These are phyloP conservation scores for Pharmacophagus antenor DNA, from an alignment of 2,888 invertebrate species.

Conservation along the genomic window DNA sequence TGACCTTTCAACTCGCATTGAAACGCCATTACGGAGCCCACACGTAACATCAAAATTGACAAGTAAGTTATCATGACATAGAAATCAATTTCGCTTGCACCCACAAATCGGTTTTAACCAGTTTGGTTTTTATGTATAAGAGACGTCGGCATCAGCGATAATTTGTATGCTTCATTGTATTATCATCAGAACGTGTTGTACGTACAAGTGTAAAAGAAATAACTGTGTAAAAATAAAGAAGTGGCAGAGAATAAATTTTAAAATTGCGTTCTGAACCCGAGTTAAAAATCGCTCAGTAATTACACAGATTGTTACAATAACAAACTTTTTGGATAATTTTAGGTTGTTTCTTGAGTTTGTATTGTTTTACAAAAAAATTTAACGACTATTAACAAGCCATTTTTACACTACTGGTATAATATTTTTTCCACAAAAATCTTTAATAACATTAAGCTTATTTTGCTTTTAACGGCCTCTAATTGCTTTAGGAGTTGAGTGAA, in stretches of 20 bases:
- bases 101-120: conserved; percentile 42
- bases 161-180: conserved; percentile 79
- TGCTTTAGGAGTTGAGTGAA: no score
- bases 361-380: conserved; percentile 11
- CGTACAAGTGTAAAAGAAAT: conserved; percentile 66
- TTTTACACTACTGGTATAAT: neutral
- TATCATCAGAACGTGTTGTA: conserved; percentile 76
- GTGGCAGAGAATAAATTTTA: conserved; percentile 64
- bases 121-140: conserved; percentile 53
- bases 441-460: no score
- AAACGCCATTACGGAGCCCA: conserved; percentile 46
- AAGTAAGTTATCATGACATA: conserved; percentile 38
- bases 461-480: no score
- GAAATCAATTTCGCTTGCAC: conserved; percentile 36
- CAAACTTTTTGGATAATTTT: conserved; percentile 21
- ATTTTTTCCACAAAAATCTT: no score
- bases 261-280: conserved; percentile 45
- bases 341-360: conserved; percentile 11
- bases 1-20: conserved; percentile 59
- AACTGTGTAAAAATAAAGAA: conserved; percentile 61
- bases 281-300: conserved; percentile 55
- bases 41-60: conserved; percentile 36
- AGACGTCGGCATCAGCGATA: conserved; percentile 72
- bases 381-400: no score
- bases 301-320: conserved; percentile 29